Evolutionary conservation across 2,113 vertebrate genomes (phyloP).

Genomic region (Aspidoscelis tigris): DNA sequence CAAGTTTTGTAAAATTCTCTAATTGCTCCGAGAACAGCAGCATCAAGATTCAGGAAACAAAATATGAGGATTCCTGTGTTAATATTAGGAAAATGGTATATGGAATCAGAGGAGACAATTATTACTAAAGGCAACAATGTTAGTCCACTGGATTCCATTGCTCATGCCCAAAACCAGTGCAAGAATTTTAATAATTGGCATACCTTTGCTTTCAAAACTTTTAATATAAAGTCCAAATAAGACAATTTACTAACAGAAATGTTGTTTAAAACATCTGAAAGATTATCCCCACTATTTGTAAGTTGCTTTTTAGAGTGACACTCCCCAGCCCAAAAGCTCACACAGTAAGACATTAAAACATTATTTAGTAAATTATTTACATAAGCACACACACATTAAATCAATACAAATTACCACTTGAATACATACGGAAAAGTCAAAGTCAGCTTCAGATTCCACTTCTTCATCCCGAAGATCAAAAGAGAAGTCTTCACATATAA

Average conservation of each 20-base stretch:
- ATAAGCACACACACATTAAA: background rate
- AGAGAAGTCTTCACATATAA: slow-evolving; percentile 52
- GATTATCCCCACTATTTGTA: background rate
- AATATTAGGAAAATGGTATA: background rate
- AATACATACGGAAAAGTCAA: slow-evolving; percentile 29
- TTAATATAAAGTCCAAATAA: background rate
- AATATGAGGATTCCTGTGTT: background rate
- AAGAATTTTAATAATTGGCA: background rate
- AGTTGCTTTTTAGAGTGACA: background rate
- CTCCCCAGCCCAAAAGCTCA: background rate
- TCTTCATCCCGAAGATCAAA: slow-evolving; percentile 19
- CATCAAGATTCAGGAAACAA: too few relatives aligned
- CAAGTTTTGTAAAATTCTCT: too few relatives aligned
- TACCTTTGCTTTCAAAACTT: background rate
- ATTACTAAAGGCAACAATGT: background rate
- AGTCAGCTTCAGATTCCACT: slow-evolving; percentile 26
- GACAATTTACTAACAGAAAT: background rate
- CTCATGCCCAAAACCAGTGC: background rate
- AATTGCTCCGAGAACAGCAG: too few relatives aligned
- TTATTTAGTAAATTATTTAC: background rate
- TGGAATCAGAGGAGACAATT: background rate
- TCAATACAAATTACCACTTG: background rate
- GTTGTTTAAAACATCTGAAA: background rate
- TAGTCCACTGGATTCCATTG: background rate
- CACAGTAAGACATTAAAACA: background rate